A percentile compares a stretch with the other conserved stretches of the same genome.
phyloP scores from a whole-genome alignment of 2,888 invertebrate species.

The Chymomyza amoena region DNA sequence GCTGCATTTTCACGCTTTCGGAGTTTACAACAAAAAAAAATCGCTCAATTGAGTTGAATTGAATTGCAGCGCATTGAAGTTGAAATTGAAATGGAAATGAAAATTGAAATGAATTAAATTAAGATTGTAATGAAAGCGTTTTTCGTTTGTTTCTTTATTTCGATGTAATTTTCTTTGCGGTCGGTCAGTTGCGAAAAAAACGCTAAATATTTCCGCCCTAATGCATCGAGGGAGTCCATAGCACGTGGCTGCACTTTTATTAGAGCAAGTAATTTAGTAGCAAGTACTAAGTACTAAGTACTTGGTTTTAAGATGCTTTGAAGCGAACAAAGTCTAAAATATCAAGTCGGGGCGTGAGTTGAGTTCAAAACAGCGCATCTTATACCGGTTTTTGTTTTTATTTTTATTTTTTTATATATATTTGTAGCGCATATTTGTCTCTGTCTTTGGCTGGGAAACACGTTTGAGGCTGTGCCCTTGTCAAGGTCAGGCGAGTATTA shows the following conservation, averaged over 20 bases:
- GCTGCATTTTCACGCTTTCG: constrained; percentile 52
- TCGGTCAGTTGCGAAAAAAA: not conserved
- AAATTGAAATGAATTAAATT: constrained; percentile 4
- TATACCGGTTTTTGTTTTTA: constrained; percentile 45
- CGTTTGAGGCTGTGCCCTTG: constrained; percentile 57
- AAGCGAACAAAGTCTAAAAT: constrained; percentile 33
- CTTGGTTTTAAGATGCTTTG: not conserved
- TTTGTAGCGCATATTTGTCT: constrained; percentile 1
- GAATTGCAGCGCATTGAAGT: constrained; percentile 11
- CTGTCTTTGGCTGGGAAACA: constrained; percentile 45
- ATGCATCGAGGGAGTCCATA: not conserved
- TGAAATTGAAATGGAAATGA: constrained; percentile 24
- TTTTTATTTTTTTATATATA: no score
- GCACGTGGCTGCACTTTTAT: not conserved
- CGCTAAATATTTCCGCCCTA: not conserved
- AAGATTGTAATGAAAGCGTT: constrained; percentile 27
- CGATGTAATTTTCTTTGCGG: no score
- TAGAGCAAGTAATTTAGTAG: not conserved
- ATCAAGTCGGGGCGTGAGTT: constrained; percentile 12
- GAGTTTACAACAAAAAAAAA: constrained; percentile 27
- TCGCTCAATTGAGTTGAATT: constrained; percentile 27
- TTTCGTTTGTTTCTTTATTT: not conserved
- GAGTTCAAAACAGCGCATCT: not conserved
- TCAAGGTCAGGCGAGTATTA: constrained; percentile 46
- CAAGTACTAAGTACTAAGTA: not conserved